These are phyloP conservation scores for Xylocampa areola DNA, from an alignment of 2,888 invertebrate species.

Conservation along the genomic window DNA sequence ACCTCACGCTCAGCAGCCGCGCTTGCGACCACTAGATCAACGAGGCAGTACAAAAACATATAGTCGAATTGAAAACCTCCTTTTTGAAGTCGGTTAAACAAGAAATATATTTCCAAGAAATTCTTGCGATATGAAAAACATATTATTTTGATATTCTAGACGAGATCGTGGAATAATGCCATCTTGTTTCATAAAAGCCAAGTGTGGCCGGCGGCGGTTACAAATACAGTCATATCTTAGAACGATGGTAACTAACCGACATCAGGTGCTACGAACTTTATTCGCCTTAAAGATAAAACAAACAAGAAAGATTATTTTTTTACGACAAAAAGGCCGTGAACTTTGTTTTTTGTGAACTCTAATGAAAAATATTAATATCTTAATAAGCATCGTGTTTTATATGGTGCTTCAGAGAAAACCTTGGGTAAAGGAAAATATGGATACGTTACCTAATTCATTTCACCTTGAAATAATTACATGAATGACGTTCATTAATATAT, in stretches of 20 bases:
- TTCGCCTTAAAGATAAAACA: constrained; percentile 21
- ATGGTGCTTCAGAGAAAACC: constrained; percentile 5
- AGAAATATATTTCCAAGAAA: too few relatives aligned
- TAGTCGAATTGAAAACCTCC: too few relatives aligned
- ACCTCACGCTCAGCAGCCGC: too few relatives aligned
- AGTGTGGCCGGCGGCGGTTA: background rate
- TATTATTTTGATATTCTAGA: too few relatives aligned
- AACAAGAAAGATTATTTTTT: constrained; percentile 30
- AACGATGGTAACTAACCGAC: constrained; percentile 4
- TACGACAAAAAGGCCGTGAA: constrained; percentile 24
- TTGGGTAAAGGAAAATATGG: background rate
- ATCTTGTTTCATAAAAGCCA: constrained; percentile 4
- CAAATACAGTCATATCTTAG: constrained; percentile 13
- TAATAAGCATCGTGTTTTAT: constrained; percentile 22
- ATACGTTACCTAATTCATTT: constrained; percentile 17
- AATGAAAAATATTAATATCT: constrained; percentile 22
- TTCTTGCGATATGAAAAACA: too few relatives aligned
- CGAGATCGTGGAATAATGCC: background rate
- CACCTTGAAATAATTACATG: constrained; percentile 23
- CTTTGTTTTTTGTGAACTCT: constrained; percentile 22
- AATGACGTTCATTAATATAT: constrained; percentile 23
- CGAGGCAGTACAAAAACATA: too few relatives aligned
- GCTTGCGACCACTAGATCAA: too few relatives aligned
- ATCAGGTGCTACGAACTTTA: constrained; percentile 11
- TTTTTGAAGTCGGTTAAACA: too few relatives aligned